These are phyloP conservation scores for Sarcophaga bullata DNA, from an alignment of 1,140 invertebrate species.

Conservation along the genomic window DNA sequence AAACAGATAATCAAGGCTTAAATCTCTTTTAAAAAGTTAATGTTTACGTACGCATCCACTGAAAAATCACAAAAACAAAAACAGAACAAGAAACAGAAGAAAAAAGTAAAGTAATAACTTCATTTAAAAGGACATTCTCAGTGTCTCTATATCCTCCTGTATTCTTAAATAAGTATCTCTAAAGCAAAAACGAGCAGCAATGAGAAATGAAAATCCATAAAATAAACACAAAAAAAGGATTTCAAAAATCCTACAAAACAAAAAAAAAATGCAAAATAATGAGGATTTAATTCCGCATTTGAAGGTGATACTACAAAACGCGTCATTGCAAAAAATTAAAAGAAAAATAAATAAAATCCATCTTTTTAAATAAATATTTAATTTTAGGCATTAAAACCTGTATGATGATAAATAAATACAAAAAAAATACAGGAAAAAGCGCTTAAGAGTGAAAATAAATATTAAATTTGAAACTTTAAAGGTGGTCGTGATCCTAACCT, in stretches of 20 bases:
- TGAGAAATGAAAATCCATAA: constrained; percentile 28
- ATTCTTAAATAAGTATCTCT: too few relatives aligned
- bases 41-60: constrained; percentile 47
- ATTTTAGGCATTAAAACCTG: constrained; percentile 18
- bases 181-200: constrained; percentile 14
- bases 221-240: constrained; percentile 33
- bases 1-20: constrained; percentile 48
- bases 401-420: background rate
- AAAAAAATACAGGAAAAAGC: background rate
- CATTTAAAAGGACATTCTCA: too few relatives aligned
- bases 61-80: background rate
- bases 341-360: constrained; percentile 15
- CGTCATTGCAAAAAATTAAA: constrained; percentile 31
- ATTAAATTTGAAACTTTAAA: background rate
- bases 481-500: background rate
- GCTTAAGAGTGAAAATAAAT: constrained; percentile 30
- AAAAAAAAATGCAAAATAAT: constrained; percentile 32
- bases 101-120: too few relatives aligned
- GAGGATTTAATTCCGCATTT: constrained; percentile 28
- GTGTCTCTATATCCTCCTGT: too few relatives aligned
- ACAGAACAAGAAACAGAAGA: too few relatives aligned
- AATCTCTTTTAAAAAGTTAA: constrained; percentile 50
- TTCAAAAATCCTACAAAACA: background rate
- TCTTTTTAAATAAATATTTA: constrained; percentile 36
- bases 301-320: constrained; percentile 29